Evolutionary conservation across 2,113 vertebrate species (phyloP).

Genomic region (Sylvicapra grimmia): DNA sequence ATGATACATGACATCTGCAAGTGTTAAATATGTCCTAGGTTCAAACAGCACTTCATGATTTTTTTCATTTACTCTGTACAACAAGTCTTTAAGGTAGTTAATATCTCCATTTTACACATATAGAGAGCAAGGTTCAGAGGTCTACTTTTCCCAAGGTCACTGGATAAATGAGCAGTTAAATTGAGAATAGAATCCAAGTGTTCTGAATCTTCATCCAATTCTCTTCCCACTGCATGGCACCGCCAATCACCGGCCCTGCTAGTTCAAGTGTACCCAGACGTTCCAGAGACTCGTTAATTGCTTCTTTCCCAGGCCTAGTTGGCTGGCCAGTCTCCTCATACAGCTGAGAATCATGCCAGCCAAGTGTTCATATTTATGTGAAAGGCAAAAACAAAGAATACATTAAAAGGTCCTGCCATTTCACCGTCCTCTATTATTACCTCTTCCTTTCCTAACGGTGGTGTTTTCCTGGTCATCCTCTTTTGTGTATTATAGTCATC

Average conservation of each 20-base stretch:
- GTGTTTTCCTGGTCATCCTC: background rate
- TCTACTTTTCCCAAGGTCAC: background rate
- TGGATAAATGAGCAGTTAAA: background rate
- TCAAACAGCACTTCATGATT: background rate
- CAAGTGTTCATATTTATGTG: conserved; percentile 17
- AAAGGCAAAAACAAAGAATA: conserved; percentile 26
- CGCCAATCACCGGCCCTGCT: background rate
- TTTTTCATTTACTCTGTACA: background rate
- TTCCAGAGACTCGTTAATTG: conserved; percentile 33
- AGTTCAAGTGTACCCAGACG: background rate
- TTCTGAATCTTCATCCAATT: background rate
- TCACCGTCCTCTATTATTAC: background rate
- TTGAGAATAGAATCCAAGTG: background rate
- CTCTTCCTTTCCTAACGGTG: background rate
- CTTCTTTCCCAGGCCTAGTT: background rate
- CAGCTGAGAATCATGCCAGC: conserved; percentile 26
- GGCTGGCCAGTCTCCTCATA: background rate
- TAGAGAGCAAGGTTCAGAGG: background rate
- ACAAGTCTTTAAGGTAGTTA: background rate
- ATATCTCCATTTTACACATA: background rate
- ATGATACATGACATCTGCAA: background rate
- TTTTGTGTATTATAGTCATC: background rate
- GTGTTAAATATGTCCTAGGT: background rate
- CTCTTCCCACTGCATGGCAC: background rate
- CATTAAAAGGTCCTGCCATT: background rate